Evolutionary conservation across 2,113 vertebrate species (phyloP).

Genomic region (Pardalotus punctatus): DNA sequence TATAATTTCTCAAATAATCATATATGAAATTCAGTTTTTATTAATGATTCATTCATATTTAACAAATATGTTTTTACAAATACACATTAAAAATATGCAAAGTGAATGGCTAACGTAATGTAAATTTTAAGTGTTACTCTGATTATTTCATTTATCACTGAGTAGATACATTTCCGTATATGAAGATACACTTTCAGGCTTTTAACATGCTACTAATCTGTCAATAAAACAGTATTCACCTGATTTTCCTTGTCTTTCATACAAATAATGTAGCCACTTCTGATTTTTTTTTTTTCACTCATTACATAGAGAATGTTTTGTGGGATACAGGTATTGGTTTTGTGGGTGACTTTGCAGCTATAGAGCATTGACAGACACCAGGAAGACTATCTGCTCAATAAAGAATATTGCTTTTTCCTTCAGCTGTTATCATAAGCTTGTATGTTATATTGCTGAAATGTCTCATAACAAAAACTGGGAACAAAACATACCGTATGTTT

Average conservation of each 20-base stretch:
- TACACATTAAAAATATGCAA: neutral
- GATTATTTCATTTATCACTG: neutral
- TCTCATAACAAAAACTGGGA: neutral
- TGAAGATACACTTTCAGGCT: neutral
- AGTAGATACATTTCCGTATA: rapidly evolving
- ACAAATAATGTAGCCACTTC: neutral
- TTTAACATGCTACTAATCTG: neutral
- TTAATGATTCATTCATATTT: neutral
- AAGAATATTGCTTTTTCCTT: neutral
- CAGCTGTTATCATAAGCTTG: neutral
- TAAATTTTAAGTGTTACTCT: neutral
- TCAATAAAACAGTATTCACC: neutral
- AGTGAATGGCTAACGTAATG: neutral
- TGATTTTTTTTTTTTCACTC: neutral
- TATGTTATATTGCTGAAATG: neutral
- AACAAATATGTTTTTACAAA: neutral
- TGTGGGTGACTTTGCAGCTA: neutral
- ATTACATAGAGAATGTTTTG: neutral
- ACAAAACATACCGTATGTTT: neutral
- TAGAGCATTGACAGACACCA: neutral
- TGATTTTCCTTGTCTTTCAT: neutral
- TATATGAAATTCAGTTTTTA: neutral
- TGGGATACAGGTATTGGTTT: neutral
- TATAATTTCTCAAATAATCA: neutral
- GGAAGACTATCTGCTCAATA: neutral